Evolutionary conservation across 2,797 vertebrate species (phyloP), one percentile per base, ranked within the genome.

Genomic region (Orestias chungarensis): DNA sequence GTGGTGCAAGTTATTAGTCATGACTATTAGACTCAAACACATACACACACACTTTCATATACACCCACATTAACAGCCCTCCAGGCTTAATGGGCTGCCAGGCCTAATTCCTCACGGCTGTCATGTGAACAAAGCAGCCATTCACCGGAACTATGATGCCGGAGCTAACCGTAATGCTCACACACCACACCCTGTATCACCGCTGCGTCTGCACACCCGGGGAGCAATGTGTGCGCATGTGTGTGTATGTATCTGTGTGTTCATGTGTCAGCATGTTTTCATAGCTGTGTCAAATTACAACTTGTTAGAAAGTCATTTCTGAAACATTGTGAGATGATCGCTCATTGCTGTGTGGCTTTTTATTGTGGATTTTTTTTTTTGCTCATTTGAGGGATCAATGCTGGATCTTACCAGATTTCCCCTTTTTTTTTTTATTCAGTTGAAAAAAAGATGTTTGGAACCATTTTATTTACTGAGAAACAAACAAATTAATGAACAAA

Each of bases 71-170:
- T 84, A 85, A 87, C 85, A 78, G 74, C 70, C 81, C 87, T 87
- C 70, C 77, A 81, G 89, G 82, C 89, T 89, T 92, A 93, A 93
- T 92, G 92, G 90, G 85, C 86, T 87, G 90, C 85, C 84, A 88
- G 90, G 87, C 86, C 89, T 93, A 91, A 93, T 95, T 93, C 91
- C 91, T 95, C 92, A 94, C 75, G 82, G 88, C 86, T 93, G 94
- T 94, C 93, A 93, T 93, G 89, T 89, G 89, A 93, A 95, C 94
- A 95, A 95, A 94, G 93, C 92, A 89, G 86, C 91, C 89, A 94
- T 95, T 95, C 93, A 95, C 93, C 89, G 89, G 91, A 92, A 91
- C 93, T 91, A 76, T 88, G 91, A 92, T 92, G 89, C 86, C 80
- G 83, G 86, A 71, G 84, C 90, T 91, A 90, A 90, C 88, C 70